A percentile compares a stretch with the other conserved stretches of the same genome.
Evolutionary conservation across 2,888 invertebrate species (phyloP).

Genomic region (Mantis religiosa): DNA sequence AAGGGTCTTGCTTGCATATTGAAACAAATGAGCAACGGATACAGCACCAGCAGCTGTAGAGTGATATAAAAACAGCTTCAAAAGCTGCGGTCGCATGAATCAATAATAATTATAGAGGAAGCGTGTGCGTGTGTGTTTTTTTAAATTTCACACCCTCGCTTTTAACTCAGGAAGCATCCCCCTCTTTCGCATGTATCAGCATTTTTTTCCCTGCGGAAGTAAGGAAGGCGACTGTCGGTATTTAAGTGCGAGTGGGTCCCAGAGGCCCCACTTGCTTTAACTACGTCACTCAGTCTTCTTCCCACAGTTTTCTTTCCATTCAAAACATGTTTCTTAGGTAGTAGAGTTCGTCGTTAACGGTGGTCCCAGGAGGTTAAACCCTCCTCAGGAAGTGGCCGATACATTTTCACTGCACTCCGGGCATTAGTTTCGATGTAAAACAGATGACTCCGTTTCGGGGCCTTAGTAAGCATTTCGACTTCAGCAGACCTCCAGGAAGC

Average conservation of each 20-base stretch:
- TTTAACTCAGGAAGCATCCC: constrained; percentile 19
- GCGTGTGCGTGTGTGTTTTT: no score
- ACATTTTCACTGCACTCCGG: background rate
- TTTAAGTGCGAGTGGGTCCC: constrained; percentile 19
- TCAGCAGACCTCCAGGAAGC: background rate
- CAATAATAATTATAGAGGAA: no score
- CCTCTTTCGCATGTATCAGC: constrained; percentile 20
- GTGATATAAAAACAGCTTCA: no score
- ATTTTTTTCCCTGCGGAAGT: constrained; percentile 9
- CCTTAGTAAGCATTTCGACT: background rate
- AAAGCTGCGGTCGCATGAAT: no score
- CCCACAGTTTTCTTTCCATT: constrained; percentile 3
- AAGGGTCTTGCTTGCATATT: no score
- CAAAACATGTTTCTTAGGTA: constrained; percentile 3
- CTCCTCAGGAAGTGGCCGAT: constrained; percentile 3
- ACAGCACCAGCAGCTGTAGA: no score
- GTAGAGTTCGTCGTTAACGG: background rate
- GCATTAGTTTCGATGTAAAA: background rate
- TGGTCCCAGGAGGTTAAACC: background rate
- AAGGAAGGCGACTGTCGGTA: constrained; percentile 6
- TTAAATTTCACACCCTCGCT: background rate
- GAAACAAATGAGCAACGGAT: no score
- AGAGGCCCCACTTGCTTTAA: constrained; percentile 15
- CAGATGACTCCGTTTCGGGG: background rate
- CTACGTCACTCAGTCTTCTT: background rate